Conservation (phyloP, 2,888 invertebrate species). For the Sesia apiformis region DNA sequence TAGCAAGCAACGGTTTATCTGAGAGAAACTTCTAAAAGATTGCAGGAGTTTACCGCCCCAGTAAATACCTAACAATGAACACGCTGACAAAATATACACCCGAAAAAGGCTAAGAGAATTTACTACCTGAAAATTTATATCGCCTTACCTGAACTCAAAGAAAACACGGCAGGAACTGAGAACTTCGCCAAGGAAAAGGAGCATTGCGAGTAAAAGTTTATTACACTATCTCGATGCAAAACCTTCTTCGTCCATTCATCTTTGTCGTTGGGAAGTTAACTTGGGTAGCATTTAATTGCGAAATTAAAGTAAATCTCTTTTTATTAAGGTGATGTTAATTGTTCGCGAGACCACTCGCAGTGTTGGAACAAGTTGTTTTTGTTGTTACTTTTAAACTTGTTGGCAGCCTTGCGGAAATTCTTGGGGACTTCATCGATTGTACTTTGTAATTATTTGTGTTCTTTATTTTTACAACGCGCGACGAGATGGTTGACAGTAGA, state of each 20-base stretch:
- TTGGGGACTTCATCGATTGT: too few relatives aligned
- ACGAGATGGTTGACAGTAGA: too few relatives aligned
- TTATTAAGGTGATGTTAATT: constrained; percentile 16
- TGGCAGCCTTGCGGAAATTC: background rate
- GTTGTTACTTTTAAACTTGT: constrained; percentile 1
- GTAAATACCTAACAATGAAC: background rate
- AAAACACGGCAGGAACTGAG: constrained; percentile 15
- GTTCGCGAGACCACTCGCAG: constrained; percentile 4
- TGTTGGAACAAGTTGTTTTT: background rate
- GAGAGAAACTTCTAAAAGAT: background rate
- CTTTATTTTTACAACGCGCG: too few relatives aligned
- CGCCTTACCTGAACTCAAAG: constrained; percentile 29
- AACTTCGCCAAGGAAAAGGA: constrained; percentile 11
- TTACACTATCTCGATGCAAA: constrained; percentile 50
- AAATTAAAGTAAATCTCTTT: constrained; percentile 40
- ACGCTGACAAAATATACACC: background rate
- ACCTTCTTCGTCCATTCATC: constrained; percentile 41
- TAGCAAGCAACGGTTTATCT: background rate
- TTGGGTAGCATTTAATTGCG: constrained; percentile 37
- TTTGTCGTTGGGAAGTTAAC: constrained; percentile 37
- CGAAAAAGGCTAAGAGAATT: constrained; percentile 4
- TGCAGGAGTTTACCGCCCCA: background rate
- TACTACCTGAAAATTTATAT: constrained; percentile 30
- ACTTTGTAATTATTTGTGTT: too few relatives aligned
- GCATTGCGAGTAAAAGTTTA: constrained; percentile 40